phyloP scores from a whole-genome alignment of 2,888 invertebrate genomes.

The Drosophila austrosaltans region DNA sequence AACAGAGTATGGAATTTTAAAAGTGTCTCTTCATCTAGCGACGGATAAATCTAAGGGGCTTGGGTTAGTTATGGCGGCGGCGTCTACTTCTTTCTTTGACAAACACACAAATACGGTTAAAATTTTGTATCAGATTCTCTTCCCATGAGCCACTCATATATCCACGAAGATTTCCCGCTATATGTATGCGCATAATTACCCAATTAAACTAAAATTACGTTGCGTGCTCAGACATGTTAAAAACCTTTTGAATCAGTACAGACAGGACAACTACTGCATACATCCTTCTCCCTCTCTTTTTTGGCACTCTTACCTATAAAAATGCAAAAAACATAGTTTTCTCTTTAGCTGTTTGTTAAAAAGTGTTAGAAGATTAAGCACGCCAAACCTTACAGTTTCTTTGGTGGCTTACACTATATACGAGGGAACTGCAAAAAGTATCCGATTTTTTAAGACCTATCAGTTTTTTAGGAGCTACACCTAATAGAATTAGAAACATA shows the following conservation, averaged over 20 bases:
- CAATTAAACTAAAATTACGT: slow-evolving; percentile 84
- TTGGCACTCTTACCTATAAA: slow-evolving; percentile 15
- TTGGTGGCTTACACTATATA: background rate
- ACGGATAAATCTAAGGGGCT: slow-evolving; percentile 61
- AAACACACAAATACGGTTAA: slow-evolving; percentile 21
- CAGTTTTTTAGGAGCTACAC: background rate
- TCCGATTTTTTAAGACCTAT: background rate
- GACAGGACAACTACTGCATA: slow-evolving; percentile 45
- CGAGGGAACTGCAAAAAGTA: background rate
- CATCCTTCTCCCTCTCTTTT: background rate
- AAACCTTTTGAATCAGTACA: slow-evolving; percentile 75
- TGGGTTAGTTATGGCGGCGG: slow-evolving; percentile 56
- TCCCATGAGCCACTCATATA: slow-evolving; percentile 23
- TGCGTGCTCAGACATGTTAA: slow-evolving; percentile 84
- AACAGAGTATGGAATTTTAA: slow-evolving; percentile 10
- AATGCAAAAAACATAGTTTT: slow-evolving; percentile 59
- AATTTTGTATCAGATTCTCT: slow-evolving; percentile 41
- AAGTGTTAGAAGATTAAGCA: slow-evolving; percentile 51
- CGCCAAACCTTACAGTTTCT: background rate
- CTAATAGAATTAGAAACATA: too few species aligned
- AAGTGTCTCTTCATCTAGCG: slow-evolving; percentile 11
- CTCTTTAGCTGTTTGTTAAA: slow-evolving; percentile 52
- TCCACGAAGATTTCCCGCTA: slow-evolving; percentile 43
- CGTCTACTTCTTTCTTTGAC: slow-evolving; percentile 8
- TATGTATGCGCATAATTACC: slow-evolving; percentile 83